Evolutionary conservation across 2,888 invertebrate species (phyloP).

Genomic region (Linnaemya tessellans): DNA sequence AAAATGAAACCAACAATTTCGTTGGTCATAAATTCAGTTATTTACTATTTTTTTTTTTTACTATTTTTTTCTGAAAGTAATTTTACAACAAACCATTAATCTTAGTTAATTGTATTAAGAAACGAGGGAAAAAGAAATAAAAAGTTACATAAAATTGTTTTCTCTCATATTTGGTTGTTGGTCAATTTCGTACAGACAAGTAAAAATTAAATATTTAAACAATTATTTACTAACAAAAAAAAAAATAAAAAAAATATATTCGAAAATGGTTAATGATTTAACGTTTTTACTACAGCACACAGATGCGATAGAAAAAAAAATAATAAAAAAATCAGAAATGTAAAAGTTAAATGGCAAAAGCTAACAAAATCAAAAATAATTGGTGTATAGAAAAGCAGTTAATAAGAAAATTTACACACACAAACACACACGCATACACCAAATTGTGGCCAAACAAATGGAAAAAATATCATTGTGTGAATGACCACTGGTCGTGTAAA

Average conservation of each 20-base stretch:
- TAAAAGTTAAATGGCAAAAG: background rate
- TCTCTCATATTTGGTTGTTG: slow-evolving; percentile 7
- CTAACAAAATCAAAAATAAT: slow-evolving; percentile 17
- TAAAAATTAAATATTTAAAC: slow-evolving; percentile 9
- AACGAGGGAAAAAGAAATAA: background rate
- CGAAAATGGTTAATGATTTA: slow-evolving; percentile 38
- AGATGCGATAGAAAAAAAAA: no score
- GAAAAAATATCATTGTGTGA: slow-evolving; percentile 11
- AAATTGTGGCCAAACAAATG: background rate
- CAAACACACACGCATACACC: background rate
- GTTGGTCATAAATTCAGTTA: background rate
- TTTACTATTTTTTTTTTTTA: background rate
- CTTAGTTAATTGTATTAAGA: slow-evolving; percentile 7
- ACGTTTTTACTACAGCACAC: background rate
- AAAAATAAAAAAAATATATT: background rate
- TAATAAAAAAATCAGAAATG: background rate
- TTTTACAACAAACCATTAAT: slow-evolving; percentile 15
- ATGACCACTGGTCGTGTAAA: background rate
- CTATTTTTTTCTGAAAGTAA: slow-evolving; percentile 9
- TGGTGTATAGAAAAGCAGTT: background rate
- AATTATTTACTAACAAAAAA: background rate
- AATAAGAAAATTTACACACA: background rate
- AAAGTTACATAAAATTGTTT: slow-evolving; percentile 28
- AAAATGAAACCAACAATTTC: background rate
- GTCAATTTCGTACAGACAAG: background rate